phyloP scores from a whole-genome alignment of 2,797 vertebrate species.

The Gambusia yucatana region DNA sequence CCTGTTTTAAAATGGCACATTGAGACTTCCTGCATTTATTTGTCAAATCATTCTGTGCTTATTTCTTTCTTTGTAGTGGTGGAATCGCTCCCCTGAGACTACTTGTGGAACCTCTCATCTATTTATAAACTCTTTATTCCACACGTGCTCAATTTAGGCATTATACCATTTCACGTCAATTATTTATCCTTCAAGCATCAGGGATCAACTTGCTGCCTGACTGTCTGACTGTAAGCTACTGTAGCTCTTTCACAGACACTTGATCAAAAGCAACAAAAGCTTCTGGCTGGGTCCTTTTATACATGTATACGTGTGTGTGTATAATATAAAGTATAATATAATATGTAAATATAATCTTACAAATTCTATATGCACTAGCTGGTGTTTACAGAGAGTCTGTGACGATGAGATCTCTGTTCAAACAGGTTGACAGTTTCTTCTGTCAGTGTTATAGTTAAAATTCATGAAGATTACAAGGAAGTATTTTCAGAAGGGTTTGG shows the following conservation, averaged over 20 bases:
- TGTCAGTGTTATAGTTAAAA: background rate
- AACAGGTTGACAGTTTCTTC: background rate
- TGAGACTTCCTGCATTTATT: background rate
- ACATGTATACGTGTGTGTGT: too few species aligned
- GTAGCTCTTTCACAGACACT: slow-evolving; percentile 24
- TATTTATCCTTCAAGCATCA: slow-evolving; percentile 60
- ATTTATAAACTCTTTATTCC: slow-evolving; percentile 9
- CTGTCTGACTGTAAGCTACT: slow-evolving; percentile 30
- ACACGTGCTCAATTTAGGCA: slow-evolving; percentile 77
- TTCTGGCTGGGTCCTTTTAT: background rate
- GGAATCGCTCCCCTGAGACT: background rate
- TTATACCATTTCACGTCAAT: slow-evolving; percentile 64
- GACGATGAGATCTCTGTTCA: background rate
- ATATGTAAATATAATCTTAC: too few species aligned
- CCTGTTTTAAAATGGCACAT: background rate
- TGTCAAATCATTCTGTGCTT: background rate
- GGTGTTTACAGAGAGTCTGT: background rate
- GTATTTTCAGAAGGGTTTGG: background rate
- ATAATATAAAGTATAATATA: too few species aligned
- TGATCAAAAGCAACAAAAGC: slow-evolving; percentile 11
- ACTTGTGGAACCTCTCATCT: background rate
- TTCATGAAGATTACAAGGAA: background rate
- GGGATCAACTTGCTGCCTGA: slow-evolving; percentile 58
- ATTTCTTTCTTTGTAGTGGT: slow-evolving; percentile 1
- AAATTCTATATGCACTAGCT: background rate